Evolutionary conservation across 2,113 vertebrate species (phyloP).

Genomic region (Heterotis niloticus): DNA sequence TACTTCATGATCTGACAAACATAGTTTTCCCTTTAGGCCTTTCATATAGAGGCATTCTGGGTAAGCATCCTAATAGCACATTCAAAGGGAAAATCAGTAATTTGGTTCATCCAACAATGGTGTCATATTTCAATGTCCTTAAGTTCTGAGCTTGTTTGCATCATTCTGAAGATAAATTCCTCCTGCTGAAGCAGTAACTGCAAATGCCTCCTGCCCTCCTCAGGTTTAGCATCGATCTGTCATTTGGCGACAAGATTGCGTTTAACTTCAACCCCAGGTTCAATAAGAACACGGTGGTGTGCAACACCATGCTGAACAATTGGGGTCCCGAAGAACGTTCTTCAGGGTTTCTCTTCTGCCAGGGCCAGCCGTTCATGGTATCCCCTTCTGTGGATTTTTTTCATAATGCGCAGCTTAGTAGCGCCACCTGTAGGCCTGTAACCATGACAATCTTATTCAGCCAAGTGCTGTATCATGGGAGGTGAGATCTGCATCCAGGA

Average conservation of each 20-base stretch:
- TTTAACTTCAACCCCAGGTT: constrained; percentile 58
- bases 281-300: constrained; percentile 47
- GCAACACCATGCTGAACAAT: constrained; percentile 36
- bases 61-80: no score
- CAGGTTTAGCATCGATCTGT: constrained; percentile 55
- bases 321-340: constrained; percentile 52
- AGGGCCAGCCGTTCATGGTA: constrained; percentile 51
- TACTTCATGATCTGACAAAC: no score
- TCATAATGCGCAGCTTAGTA: no score
- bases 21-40: no score
- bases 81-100: no score
- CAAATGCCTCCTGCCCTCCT: not conserved
- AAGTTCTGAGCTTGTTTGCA: no score
- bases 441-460: not conserved
- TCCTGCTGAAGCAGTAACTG: not conserved
- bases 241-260: constrained; percentile 42
- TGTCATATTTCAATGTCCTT: not conserved
- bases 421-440: no score
- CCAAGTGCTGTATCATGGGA: not conserved
- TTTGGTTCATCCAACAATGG: no score
- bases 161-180: no score
- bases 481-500: not conserved
- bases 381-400: not conserved
- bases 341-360: constrained; percentile 38
- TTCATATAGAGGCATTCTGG: no score